Evolutionary conservation across 1,140 invertebrate species (phyloP), one percentile per base, ranked within the genome.

Genomic region (Zaprionus kolodkinae): DNA sequence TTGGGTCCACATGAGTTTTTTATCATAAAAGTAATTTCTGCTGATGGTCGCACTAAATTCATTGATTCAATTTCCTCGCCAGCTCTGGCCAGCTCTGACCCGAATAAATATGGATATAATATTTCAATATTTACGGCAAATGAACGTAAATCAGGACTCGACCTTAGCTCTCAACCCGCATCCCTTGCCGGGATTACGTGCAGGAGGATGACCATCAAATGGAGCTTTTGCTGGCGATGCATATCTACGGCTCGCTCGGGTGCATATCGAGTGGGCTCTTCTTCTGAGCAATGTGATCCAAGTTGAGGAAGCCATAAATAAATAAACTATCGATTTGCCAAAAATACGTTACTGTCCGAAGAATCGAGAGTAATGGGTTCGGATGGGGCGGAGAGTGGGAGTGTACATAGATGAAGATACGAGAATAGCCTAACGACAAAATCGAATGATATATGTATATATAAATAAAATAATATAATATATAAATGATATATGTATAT

Each of bases 11-110:
- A 67, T 75, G 75, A 80, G 57, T 79, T 88, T 88, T 89, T 89
- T 89, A 89, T 89, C 85, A 85, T 89, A 85, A 77, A 85, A 81
- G 78, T 79, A 79, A 89, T 89, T 89, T 89, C 75, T 89, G 85
- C 85, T 89, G 85, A 89, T 89, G 85, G 50, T 76, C 69, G 76
- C 84, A 89, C 72, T 85, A 89, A 89, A 89, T 89, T 89, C 81
- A 85, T 85, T 89, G 86, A 85, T 89, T 89, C 78, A 89, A 89
- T 89, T 89, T 89, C 72, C 81, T 81, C 54, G 73, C 71, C 77
- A 57, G 84, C 78, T 81, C 76, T 66, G 38, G 62, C 61, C 10
- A 21, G 21, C 21, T 30, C n/a, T 54, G 36, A 15, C 68, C 40
- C 50, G 62, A 80, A 85, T 81, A 88, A 89, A 84, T 89, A 88